Conservation (phyloP, 2,797 vertebrate genomes). For the Chelon auratus region DNA sequence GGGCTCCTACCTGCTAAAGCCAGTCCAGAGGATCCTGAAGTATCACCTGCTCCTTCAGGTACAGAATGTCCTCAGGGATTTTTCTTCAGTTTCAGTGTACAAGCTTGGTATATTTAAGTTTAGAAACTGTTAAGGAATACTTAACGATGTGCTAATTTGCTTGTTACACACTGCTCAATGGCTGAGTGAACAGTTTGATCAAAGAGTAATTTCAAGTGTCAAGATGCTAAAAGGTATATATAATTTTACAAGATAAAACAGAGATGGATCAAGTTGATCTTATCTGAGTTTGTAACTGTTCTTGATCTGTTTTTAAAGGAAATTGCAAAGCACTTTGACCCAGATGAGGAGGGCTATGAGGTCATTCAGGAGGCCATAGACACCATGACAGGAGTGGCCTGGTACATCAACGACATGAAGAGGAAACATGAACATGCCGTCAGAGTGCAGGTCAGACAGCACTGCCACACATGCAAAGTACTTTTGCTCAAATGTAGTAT, state of each 20-base stretch:
- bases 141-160: neutral
- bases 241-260: neutral
- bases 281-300: neutral
- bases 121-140: neutral
- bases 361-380: conserved; percentile 95
- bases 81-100: neutral
- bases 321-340: conserved; percentile 94
- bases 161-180: neutral
- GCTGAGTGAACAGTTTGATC: neutral
- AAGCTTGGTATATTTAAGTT: neutral
- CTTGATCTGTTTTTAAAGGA: conserved; percentile 81
- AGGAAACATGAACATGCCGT: conserved; percentile 96
- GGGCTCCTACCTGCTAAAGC: conserved; percentile 95
- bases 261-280: no score
- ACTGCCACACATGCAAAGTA: no score
- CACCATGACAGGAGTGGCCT: conserved; percentile 98
- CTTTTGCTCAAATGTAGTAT: neutral
- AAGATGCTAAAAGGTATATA: neutral
- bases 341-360: conserved; percentile 90
- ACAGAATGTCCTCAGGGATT: conserved; percentile 26
- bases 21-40: conserved; percentile 97
- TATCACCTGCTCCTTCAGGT: conserved; percentile 98
- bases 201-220: neutral
- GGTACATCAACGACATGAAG: conserved; percentile 99
- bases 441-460: conserved; percentile 90